Evolutionary conservation across 2,113 vertebrate genomes (phyloP), one percentile per base, ranked within the genome.

Genomic region (Acinonyx jubatus): DNA sequence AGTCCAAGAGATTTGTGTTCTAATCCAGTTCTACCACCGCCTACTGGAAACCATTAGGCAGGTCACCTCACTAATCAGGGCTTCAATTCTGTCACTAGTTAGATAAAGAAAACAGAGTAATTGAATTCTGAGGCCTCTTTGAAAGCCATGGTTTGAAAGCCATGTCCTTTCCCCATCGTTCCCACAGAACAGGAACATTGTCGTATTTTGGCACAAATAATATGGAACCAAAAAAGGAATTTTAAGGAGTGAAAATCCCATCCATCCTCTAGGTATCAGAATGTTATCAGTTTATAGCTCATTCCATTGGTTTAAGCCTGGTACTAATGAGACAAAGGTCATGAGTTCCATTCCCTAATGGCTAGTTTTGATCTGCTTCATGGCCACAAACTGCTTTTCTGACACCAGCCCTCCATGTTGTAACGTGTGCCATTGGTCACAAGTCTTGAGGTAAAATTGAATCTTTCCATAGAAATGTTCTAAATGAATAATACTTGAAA

Each of bases 321-420:
- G 16, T 65, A 45, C 79, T 92, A 96, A 96, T 97, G 90, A 97
- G 76, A 90, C 36, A 41, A 86, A 96, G 90, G 80, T 85, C 83
- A 68, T 15, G 36, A 52, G 57, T 94, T 97, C 45, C 66, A 19
- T 87, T 95, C 95, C 92, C 94, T 71, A 85, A 84, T 71, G 92
- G 71, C 94, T 76, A 68, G 84, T 92, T 94, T 94, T 95, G 89
- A 94, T 98, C 65, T 66, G 76, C 85, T 97, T 97, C 78, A 63
- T 82, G 88, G 90, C 91, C 84, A 78, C 81, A 81, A 41, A 65
- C 76, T 41, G 13, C 86, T 95, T 87, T 66, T 25, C 69, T 96
- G 90, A 96, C 71, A 76, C 66, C 68, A 65, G 31, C n/a, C 19
- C 6, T 63, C 81, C 95, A 14, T 16, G 12, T 71, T 82, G 33